Evolutionary conservation across 1,140 invertebrate genomes (phyloP).

Genomic region (Rhopalosiphum padi): DNA sequence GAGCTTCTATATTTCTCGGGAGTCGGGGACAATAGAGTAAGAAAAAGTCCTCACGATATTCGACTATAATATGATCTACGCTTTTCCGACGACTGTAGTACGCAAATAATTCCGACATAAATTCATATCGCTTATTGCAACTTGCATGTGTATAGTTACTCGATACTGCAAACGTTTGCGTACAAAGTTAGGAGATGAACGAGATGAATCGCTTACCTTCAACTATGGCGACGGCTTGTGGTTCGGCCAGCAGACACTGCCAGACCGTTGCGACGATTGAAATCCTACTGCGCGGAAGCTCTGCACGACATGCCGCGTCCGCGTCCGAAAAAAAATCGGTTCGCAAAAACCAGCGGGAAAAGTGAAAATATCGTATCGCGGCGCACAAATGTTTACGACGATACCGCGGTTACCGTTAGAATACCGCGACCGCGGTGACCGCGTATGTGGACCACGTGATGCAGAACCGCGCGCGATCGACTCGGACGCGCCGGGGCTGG

Average conservation of each 20-base stretch:
- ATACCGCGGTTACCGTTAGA: background rate
- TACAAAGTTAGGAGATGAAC: background rate
- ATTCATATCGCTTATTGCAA: background rate
- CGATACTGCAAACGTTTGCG: too few relatives aligned
- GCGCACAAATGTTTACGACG: too few relatives aligned
- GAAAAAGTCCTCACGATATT: background rate
- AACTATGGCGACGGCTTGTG: background rate
- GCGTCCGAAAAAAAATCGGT: too few relatives aligned
- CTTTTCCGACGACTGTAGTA: background rate
- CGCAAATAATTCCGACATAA: background rate
- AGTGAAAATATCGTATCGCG: background rate
- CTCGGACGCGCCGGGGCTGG: too few relatives aligned
- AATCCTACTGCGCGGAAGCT: background rate
- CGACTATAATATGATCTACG: background rate
- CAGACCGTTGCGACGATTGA: background rate
- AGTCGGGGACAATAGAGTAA: background rate
- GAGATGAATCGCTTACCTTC: background rate
- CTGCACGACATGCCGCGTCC: background rate
- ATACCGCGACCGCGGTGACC: background rate
- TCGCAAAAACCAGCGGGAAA: too few relatives aligned
- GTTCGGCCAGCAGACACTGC: background rate
- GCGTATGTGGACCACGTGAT: too few relatives aligned
- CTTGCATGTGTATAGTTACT: background rate
- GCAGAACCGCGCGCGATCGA: background rate
- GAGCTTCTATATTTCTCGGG: background rate